These are phyloP conservation scores for Papilio demoleus DNA, from an alignment of 2,888 invertebrate genomes.

Conservation along the genomic window DNA sequence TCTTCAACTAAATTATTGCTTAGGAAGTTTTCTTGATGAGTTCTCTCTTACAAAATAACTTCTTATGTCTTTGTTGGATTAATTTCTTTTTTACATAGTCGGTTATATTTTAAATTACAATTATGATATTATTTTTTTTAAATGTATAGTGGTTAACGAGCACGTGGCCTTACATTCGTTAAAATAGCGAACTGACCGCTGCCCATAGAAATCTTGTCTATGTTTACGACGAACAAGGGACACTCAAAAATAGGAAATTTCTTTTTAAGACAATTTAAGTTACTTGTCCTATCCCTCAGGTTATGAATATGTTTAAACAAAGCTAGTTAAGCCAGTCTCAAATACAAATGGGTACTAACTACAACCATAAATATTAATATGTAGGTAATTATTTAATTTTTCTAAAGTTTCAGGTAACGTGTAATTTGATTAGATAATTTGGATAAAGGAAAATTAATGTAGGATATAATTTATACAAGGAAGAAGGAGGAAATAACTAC, in stretches of 20 bases:
- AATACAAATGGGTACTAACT: neutral
- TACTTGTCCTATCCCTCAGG: neutral
- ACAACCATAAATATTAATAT: neutral
- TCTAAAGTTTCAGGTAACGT: too few species aligned
- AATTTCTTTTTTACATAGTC: constrained; percentile 57
- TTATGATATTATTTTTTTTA: too few species aligned
- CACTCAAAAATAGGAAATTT: too few species aligned
- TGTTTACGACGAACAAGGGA: too few species aligned
- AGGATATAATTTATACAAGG: neutral
- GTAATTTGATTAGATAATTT: neutral
- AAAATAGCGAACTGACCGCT: too few species aligned
- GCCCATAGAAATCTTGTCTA: too few species aligned
- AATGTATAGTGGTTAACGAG: too few species aligned
- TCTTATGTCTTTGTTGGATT: constrained; percentile 71
- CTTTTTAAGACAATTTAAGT: neutral
- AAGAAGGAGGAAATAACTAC: too few species aligned
- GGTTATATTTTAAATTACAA: too few species aligned
- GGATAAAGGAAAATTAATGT: neutral
- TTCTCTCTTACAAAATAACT: constrained; percentile 74
- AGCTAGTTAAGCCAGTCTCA: neutral
- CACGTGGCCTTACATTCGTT: too few species aligned
- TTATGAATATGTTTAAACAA: neutral
- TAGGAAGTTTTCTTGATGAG: constrained; percentile 77
- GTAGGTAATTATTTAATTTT: neutral
- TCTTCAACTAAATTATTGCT: constrained; percentile 79